A percentile compares a stretch with the other conserved stretches of the same genome.
Evolutionary conservation across 1,140 invertebrate genomes (phyloP).

Genomic region (Drosophila burlai): DNA sequence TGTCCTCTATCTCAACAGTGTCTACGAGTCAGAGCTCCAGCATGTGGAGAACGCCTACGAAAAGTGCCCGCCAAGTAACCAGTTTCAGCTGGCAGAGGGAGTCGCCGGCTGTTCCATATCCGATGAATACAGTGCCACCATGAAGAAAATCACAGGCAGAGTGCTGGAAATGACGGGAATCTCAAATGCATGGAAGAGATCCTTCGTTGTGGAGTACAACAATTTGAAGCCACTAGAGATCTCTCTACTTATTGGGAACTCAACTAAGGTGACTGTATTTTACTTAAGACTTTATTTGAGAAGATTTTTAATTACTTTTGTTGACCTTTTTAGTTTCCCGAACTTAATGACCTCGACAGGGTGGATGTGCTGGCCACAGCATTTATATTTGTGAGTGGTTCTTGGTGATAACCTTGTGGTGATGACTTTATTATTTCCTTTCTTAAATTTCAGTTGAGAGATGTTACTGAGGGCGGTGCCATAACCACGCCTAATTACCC

Average conservation of each 20-base stretch:
- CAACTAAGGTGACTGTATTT: background rate
- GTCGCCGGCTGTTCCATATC: slow-evolving; percentile 42
- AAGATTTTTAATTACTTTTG: background rate
- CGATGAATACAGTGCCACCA: slow-evolving; percentile 20
- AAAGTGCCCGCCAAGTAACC: background rate
- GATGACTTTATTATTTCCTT: background rate
- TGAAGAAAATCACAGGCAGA: background rate
- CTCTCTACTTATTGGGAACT: background rate
- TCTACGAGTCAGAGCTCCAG: slow-evolving; percentile 95
- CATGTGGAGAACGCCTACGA: slow-evolving; percentile 89
- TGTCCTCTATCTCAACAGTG: slow-evolving; percentile 94
- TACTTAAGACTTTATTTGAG: accelerated
- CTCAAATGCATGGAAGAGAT: background rate
- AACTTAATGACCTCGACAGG: background rate
- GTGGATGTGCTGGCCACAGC: slow-evolving; percentile 22
- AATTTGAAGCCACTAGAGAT: slow-evolving; percentile 16
- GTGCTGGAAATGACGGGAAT: slow-evolving; percentile 47
- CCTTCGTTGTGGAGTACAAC: slow-evolving; percentile 33
- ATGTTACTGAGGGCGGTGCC: slow-evolving; percentile 42
- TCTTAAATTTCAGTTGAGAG: slow-evolving; percentile 28
- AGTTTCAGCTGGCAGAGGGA: background rate
- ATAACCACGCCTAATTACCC: slow-evolving; percentile 9
- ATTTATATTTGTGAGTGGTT: slow-evolving; percentile 55
- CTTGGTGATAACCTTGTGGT: accelerated
- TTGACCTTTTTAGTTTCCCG: slow-evolving; percentile 17